Percentiles rank a stretch among this genome's conserved stretches.
Evolutionary conservation across 2,113 vertebrate genomes (phyloP).

Genomic region (Gorilla gorilla): DNA sequence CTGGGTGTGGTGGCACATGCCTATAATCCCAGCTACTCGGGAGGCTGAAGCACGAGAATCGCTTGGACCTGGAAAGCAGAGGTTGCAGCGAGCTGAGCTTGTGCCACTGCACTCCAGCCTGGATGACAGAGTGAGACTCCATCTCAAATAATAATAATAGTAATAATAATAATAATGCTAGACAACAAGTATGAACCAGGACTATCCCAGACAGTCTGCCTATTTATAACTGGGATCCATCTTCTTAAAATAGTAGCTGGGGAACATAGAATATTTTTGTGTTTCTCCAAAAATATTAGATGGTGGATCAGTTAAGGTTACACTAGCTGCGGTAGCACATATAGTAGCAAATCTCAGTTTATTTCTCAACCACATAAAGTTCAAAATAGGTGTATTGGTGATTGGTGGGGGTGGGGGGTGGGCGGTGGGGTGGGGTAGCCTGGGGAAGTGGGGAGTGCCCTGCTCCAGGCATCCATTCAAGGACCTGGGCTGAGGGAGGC

Average conservation of each 20-base stretch:
- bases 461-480: not conserved
- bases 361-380: conserved; percentile 7
- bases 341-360: conserved; percentile 3
- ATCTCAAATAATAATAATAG: too few species aligned
- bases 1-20: too few species aligned
- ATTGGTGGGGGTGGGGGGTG: not conserved
- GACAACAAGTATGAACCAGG: conserved; percentile 44
- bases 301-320: not conserved
- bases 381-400: not conserved
- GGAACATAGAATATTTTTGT: conserved; percentile 37
- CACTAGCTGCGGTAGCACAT: not conserved
- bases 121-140: too few species aligned
- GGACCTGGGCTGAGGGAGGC: not conserved
- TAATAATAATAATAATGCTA: not conserved
- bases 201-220: conserved; percentile 47
- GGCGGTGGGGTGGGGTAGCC: not conserved
- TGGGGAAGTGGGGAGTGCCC: not conserved
- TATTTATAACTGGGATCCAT: conserved; percentile 55
- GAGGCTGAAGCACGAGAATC: too few species aligned
- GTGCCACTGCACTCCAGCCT: too few species aligned
- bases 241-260: conserved; percentile 61
- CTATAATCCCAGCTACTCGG: too few species aligned
- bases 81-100: too few species aligned
- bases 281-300: conserved; percentile 53
- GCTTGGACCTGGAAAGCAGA: too few species aligned